Evolutionary conservation across 1,140 invertebrate species (phyloP), one percentile per base, ranked within the genome.

Genomic region (Aphelenchoides besseyi): DNA sequence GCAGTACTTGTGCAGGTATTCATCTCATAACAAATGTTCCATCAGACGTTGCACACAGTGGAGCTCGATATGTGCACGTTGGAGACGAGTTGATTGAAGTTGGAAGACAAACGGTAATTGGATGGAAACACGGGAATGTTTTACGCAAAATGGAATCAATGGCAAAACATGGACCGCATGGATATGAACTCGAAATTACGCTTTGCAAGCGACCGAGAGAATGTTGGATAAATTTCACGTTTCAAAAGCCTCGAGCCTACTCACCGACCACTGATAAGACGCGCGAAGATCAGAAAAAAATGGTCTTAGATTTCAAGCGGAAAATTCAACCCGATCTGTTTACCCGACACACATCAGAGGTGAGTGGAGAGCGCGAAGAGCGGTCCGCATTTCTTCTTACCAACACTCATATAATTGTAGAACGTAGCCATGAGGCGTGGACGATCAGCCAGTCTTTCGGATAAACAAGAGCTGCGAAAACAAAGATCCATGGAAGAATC

Each of bases 11-110:
- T 29, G 36, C 48, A 32, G 75, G 75, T 2, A 74, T 79, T 30
- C 55, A 69, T 55, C 54, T 76, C 32, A 61, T 76, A 23, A 76
- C 77, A 2, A 71, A 29, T 18, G 77, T 76, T 5, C 32, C 63
- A 52, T 59, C 36, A n/a, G 75, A 75, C 23, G 32, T 61, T 64
- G 53, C 72, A 3, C 30, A 62, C 37, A 62, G 28, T 33, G 52
- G 68, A 29, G 33, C 77, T 36, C 71, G 52, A 29, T 74, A 75
- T 57, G 23, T 76, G 18, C 70, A 79, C 52, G 77, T 59, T 29
- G 75, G 75, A 8, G 75, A 76, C 62, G 75, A 76, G 68, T 69
- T 76, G 53, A 18, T 76, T 5, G 77, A 79, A 37, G 77, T 79
- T 28, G 18, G 69, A 29, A 36, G 73, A 8, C 33, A 36, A 18